These are phyloP conservation scores for Eulemur coronatus DNA, from an alignment of 2,797 vertebrate genomes.

Conservation along the genomic window DNA sequence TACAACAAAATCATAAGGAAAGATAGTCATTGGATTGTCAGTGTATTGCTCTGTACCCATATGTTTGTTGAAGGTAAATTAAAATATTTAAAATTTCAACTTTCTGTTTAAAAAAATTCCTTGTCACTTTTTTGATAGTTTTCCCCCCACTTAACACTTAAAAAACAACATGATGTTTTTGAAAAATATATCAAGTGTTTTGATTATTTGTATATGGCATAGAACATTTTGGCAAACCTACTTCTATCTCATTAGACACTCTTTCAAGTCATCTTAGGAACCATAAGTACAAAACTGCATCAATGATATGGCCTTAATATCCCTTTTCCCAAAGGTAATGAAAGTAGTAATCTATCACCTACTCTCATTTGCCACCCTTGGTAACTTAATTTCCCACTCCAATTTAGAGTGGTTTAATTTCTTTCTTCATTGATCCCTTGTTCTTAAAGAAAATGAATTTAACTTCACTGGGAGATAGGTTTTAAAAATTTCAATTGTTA, in stretches of 20 bases:
- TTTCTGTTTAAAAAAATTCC: not conserved
- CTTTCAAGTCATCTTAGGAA: not conserved
- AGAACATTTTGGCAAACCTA: not conserved
- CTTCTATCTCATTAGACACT: not conserved
- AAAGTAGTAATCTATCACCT: slow-evolving; percentile 46
- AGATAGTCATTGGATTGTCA: slow-evolving; percentile 1
- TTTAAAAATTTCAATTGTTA: slow-evolving; percentile 26
- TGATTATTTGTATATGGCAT: not conserved
- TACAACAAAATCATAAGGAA: not conserved
- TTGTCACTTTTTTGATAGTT: not conserved
- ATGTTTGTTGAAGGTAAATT: not conserved
- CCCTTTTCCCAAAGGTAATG: slow-evolving; percentile 36
- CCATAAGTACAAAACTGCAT: not conserved
- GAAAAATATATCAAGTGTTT: not conserved
- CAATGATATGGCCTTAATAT: slow-evolving; percentile 33
- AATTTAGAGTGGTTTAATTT: slow-evolving; percentile 65
- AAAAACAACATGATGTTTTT: slow-evolving; percentile 8
- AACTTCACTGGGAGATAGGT: not conserved
- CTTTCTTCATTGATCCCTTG: slow-evolving; percentile 55
- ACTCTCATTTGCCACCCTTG: slow-evolving; percentile 46
- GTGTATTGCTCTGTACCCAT: slow-evolving; percentile 4
- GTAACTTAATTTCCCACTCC: slow-evolving; percentile 61
- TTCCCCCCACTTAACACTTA: not conserved
- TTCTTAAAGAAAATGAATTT: slow-evolving; percentile 65
- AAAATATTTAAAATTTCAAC: slow-evolving; percentile 27